A percentile compares a stretch with the other conserved stretches of the same genome.
These are phyloP conservation scores for Pseudochaenichthys georgianus DNA, from an alignment of 2,797 vertebrate genomes.

Conservation along the genomic window DNA sequence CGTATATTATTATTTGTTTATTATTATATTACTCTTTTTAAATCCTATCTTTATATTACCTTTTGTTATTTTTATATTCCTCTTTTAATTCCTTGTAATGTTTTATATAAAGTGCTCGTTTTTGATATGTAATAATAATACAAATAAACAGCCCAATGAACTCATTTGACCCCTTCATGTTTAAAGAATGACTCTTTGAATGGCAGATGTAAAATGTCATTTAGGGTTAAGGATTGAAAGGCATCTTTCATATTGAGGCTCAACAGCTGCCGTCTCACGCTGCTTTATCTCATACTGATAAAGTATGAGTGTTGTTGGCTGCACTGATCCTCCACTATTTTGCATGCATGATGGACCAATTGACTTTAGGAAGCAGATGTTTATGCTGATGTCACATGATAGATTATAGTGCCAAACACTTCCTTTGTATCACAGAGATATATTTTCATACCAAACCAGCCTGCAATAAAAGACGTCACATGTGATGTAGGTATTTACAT, in stretches of 20 bases:
- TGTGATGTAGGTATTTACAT: conserved; percentile 20
- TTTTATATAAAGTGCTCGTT: not conserved
- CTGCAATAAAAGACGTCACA: conserved; percentile 11
- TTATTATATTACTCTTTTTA: not conserved
- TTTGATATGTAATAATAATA: too few relatives aligned
- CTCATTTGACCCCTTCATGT: not conserved
- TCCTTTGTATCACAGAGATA: not conserved
- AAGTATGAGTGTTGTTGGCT: not conserved
- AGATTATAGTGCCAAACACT: not conserved
- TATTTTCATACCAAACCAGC: conserved; percentile 17
- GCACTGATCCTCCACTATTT: not conserved
- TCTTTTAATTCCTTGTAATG: not conserved
- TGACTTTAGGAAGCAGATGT: not conserved
- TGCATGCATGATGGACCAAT: not conserved
- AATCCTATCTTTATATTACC: not conserved
- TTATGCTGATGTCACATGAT: conserved; percentile 10
- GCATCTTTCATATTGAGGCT: not conserved
- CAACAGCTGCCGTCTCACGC: not conserved
- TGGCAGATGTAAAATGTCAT: not conserved
- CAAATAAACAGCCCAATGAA: not conserved
- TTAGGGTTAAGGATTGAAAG: not conserved
- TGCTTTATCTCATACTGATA: not conserved
- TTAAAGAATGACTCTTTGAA: not conserved
- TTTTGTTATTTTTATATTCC: not conserved
- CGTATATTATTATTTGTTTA: not conserved